Conservation (phyloP, 2,113 vertebrate genomes). For the Pollimyrus isidori region DNA sequence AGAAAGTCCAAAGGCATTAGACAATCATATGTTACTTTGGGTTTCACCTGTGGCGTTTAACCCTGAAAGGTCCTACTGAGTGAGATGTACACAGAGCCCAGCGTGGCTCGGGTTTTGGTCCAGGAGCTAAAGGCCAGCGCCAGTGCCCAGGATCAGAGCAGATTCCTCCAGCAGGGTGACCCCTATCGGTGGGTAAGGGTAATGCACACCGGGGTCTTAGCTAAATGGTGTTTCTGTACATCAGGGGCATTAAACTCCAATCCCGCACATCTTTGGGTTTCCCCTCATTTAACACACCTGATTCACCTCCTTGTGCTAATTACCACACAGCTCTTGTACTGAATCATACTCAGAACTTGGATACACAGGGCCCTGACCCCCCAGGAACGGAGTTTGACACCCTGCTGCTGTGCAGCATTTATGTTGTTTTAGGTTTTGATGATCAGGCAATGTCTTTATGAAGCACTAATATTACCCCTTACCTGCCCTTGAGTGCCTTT, state of each 20-base stretch:
- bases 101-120: slow-evolving; percentile 79
- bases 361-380: too few species aligned
- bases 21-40: not conserved
- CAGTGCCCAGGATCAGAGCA: slow-evolving; percentile 81
- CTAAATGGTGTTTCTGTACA: not conserved
- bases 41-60: slow-evolving; percentile 24
- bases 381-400: too few species aligned
- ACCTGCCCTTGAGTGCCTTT: not conserved
- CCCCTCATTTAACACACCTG: too few species aligned
- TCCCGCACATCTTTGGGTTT: too few species aligned
- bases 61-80: slow-evolving; percentile 79
- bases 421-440: not conserved
- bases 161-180: slow-evolving; percentile 86
- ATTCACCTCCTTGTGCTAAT: too few species aligned
- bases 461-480: not conserved
- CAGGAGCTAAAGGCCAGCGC: slow-evolving; percentile 90
- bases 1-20: not conserved
- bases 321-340: too few species aligned
- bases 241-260: too few species aligned
- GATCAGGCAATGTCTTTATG: not conserved
- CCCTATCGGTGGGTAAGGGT: slow-evolving; percentile 76
- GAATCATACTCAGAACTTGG: too few species aligned
- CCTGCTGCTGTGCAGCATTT: not conserved
- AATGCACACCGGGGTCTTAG: not conserved
- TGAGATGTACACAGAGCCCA: slow-evolving; percentile 82